Conservation (phyloP, 1,140 invertebrate species). For the Trinorchestia longiramus region DNA sequence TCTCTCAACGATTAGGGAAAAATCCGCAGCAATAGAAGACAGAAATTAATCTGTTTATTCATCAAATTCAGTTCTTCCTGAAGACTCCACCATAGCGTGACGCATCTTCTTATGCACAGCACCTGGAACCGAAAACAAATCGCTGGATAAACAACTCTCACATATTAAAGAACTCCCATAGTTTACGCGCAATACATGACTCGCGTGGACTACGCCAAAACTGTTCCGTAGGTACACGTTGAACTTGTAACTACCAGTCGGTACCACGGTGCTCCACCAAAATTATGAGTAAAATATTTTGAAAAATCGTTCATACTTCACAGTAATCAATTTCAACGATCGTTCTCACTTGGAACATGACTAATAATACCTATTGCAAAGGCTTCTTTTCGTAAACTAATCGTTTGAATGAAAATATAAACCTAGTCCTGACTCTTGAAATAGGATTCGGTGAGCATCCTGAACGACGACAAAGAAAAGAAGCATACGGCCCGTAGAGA, state of each 20-base stretch:
- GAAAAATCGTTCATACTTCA: neutral
- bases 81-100: neutral
- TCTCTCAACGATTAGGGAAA: too few relatives aligned
- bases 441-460: neutral
- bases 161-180: neutral
- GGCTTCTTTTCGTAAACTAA: neutral
- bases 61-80: constrained; percentile 20
- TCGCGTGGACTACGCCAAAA: too few relatives aligned
- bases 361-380: neutral
- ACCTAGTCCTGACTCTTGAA: neutral
- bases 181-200: too few relatives aligned
- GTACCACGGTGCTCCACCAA: neutral
- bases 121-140: neutral
- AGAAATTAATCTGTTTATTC: neutral
- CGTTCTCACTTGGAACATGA: neutral
- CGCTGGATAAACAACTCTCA: neutral
- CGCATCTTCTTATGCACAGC: constrained; percentile 20
- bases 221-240: too few relatives aligned
- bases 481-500: neutral
- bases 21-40: neutral
- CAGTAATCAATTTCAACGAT: neutral
- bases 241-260: too few relatives aligned
- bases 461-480: neutral
- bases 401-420: neutral
- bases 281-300: neutral